These are phyloP conservation scores for Istiophorus platypterus DNA, from an alignment of 2,113 vertebrate species.

Conservation along the genomic window DNA sequence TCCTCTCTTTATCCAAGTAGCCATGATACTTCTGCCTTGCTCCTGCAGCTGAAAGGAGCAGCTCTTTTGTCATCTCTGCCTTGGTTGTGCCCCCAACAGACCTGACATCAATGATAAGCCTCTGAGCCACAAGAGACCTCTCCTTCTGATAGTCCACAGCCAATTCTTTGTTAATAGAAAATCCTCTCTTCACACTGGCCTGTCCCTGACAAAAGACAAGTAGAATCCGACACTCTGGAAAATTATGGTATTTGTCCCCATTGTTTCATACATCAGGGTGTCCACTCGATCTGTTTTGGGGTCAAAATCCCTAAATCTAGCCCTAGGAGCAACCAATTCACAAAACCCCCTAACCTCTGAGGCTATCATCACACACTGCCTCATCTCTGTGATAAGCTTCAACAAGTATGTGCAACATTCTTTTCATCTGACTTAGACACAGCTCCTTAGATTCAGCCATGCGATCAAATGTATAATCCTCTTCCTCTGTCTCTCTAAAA, in stretches of 20 bases:
- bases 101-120: neutral
- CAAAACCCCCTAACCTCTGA: conserved; percentile 4
- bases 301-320: neutral
- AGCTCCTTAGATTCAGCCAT: neutral
- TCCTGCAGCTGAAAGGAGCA: too few relatives aligned
- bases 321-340: neutral
- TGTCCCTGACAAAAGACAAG: neutral
- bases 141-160: too few relatives aligned
- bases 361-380: neutral
- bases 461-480: too few relatives aligned
- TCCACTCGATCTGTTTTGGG: neutral
- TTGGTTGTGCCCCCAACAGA: too few relatives aligned
- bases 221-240: neutral
- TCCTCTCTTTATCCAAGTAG: neutral
- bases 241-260: neutral
- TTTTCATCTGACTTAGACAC: neutral
- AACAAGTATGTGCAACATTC: neutral
- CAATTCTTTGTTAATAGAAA: neutral
- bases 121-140: too few relatives aligned
- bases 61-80: neutral
- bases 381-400: neutral
- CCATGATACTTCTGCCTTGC: neutral
- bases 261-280: too few relatives aligned
- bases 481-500: neutral
- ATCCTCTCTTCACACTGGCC: neutral